Base-by-base conservation (phyloP, 2,113 vertebrate genomes). In the Solenodon paradoxus region DNA sequence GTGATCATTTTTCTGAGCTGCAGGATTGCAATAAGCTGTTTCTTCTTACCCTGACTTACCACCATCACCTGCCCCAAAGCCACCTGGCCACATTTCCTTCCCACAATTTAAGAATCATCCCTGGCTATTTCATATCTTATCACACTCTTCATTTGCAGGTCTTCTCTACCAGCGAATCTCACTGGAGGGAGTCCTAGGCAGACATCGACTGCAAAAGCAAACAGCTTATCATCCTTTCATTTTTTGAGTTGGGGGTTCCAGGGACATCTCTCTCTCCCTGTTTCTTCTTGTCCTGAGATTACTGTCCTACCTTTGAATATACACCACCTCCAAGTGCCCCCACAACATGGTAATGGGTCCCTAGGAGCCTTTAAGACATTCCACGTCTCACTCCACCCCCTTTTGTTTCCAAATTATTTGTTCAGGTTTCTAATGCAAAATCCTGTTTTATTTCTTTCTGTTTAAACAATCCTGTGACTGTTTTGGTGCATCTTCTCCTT, bases 371-470 rank as follows among this genome's bases (percentile, higher is more conserved):
- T 49, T 47, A 30, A 30, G 8, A 47, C 16, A 47, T 40, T 80
- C 32, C 51, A 92, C 30, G 22, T 79, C 68, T 72, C 28, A 40
- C 45, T 38, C 40, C 24, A 35, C 7, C 38, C n/a, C 20, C 16
- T 20, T 88, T 69, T 55, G 13, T 79, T 95, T 57, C 32, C 13
- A 94, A 85, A 55, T 40, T 61, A 6, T 68, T 49, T 47, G 3
- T 38, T 78, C 45, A 77, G 35, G 2, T 42, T 96, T 71, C 75
- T 74, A n/a, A n/a, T 78, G 9, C 63, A 5, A 26, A 45, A 55
- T 93, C 75, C 53, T 69, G 28, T 53, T 92, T 92, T 90, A 38
- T 42, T 90, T 75, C 53, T 92, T 82, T 17, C 42, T 72, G 35
- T 83, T 91, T 49, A 69, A 85, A 79, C n/a, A 49, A 88, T 80